phyloP scores from a whole-genome alignment of 2,797 vertebrate genomes.

The Clarias pachynema region DNA sequence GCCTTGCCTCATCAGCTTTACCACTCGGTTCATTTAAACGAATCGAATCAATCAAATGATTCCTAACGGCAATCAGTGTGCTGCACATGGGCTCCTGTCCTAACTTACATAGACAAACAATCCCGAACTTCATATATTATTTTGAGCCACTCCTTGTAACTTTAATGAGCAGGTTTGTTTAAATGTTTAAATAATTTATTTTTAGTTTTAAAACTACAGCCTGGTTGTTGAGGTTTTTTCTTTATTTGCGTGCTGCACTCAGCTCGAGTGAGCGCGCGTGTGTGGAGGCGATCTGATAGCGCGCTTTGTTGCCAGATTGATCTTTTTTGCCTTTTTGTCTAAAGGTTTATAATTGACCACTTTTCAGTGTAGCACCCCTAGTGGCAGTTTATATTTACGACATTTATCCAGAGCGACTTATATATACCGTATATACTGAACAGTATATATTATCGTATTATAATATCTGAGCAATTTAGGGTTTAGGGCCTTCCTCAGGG shows the following conservation, averaged over 20 bases:
- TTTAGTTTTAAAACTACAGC: background rate
- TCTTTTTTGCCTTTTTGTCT: background rate
- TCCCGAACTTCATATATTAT: background rate
- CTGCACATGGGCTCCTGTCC: background rate
- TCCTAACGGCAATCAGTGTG: background rate
- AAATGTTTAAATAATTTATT: background rate
- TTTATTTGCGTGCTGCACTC: background rate
- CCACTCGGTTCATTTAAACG: background rate
- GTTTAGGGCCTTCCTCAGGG: too few species aligned
- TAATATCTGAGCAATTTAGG: too few species aligned
- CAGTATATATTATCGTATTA: too few species aligned
- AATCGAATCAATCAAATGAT: background rate
- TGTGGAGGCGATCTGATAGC: background rate
- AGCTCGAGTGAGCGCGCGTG: background rate
- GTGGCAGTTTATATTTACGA: too few species aligned
- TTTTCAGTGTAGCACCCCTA: background rate
- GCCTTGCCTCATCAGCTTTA: background rate
- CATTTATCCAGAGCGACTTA: too few species aligned
- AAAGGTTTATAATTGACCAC: background rate
- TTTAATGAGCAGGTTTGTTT: background rate
- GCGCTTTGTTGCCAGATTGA: conserved; percentile 9
- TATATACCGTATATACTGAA: too few species aligned
- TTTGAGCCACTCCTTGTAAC: background rate
- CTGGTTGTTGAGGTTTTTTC: background rate
- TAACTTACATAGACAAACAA: background rate